Percentiles rank a stretch among this genome's conserved stretches.
These are phyloP conservation scores for Notoglanidium macrostoma DNA, from an alignment of 2,797 vertebrate genomes.

Conservation along the genomic window DNA sequence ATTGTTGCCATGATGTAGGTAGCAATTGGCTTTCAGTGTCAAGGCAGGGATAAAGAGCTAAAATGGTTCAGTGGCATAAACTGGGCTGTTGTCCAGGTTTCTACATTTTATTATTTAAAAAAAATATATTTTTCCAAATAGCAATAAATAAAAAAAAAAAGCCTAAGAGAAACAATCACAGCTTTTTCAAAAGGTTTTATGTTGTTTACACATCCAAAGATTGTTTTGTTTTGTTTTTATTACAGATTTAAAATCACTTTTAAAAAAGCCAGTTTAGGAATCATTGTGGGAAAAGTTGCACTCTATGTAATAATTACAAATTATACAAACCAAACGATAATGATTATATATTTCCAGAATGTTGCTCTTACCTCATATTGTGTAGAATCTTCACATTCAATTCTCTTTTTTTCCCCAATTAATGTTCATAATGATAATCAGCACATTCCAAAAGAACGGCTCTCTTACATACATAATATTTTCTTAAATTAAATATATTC, in stretches of 20 bases:
- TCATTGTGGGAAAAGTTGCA: not conserved
- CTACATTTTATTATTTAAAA: not conserved
- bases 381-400: not conserved
- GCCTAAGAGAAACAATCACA: not conserved
- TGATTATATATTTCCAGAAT: not conserved
- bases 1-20: not conserved
- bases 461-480: not conserved
- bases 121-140: not conserved
- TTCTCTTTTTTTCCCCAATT: not conserved
- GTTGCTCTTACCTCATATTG: not conserved
- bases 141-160: not conserved
- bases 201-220: not conserved
- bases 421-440: not conserved
- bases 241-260: not conserved
- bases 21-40: not conserved
- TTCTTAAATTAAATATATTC: not conserved
- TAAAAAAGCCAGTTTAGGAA: not conserved
- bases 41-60: not conserved
- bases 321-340: not conserved
- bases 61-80: not conserved
- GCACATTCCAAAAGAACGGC: not conserved
- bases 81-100: not conserved
- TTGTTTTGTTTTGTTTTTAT: too few relatives aligned
- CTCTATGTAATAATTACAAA: not conserved
- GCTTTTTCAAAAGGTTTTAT: not conserved